Base-by-base conservation (phyloP, 1,140 invertebrate species). In the Phymastichus coffea region DNA sequence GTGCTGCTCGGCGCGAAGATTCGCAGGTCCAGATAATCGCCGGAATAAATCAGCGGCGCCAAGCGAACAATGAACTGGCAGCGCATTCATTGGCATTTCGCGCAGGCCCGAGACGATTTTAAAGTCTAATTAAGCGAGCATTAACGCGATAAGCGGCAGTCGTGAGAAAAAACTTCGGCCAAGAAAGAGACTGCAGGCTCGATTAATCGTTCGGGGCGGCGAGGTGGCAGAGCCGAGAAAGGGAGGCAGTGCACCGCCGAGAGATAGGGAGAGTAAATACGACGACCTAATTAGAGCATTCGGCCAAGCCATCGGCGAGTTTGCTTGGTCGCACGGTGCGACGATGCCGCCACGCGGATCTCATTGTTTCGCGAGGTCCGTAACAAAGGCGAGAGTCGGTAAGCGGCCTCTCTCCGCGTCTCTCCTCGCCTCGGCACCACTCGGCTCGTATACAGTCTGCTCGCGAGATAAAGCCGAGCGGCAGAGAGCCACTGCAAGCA, bases 321-420 rank as follows among this genome's bases (percentile, higher is more conserved):
- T 19, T 12, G 51, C 4, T 41, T 44, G 25, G 8, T 30, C 28
- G 19, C 12, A 43, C 22, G 22, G 19, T 43, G 22, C 22, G 26
- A 51, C 9, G n/a, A 23, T 25, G 44, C 19, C 4, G 0, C 4
- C 1, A 51, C 63, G 64, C 56, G 47, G 17, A 30, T 43, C 64
- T 64, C 63, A 63, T 64, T 66, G 60, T 68, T 68, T 64, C 57
- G 56, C 38, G 47, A 52, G 14, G 26, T 51, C 40, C 44, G 26
- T 54, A 63, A 64, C 57, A 66, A 66, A 66, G 61, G 38, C n/a
- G n/a, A 56, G 46, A 40, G 51, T 52, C 35, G 37, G 46, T 55
- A 20, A 56, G 8, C 59, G 25, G 30, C 26, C 26, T 17, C 25
- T n/a, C n/a, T 7, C 22, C 15, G 12, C 9, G 1, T 54, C 38